Evolutionary conservation across 2,113 vertebrate genomes (phyloP).

Genomic region (Rhegmatorhina hoffmannsi): DNA sequence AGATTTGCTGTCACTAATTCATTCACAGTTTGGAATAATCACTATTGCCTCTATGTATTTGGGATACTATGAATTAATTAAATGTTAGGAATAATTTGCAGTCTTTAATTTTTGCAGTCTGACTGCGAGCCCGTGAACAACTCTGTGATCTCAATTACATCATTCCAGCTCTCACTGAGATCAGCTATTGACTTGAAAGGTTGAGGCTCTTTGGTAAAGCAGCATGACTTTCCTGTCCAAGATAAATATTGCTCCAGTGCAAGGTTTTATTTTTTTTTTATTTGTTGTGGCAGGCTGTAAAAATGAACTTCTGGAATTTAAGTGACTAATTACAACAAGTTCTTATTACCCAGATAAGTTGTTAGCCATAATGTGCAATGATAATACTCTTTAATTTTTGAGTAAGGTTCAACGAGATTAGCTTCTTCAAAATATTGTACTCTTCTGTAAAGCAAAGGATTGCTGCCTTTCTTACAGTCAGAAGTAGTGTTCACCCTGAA

Average conservation of each 20-base stretch:
- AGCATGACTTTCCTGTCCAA: conserved; percentile 57
- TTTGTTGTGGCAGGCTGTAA: conserved; percentile 9
- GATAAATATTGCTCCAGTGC: conserved; percentile 45
- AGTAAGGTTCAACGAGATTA: background rate
- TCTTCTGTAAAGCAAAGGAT: conserved; percentile 47
- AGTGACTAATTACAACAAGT: conserved; percentile 19
- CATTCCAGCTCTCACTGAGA: conserved; percentile 27
- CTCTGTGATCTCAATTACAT: conserved; percentile 49
- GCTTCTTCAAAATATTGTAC: background rate
- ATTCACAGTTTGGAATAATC: background rate
- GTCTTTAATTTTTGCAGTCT: conserved; percentile 42
- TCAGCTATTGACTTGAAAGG: conserved; percentile 47
- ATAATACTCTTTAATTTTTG: background rate
- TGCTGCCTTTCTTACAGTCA: conserved; percentile 24
- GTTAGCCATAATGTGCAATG: background rate
- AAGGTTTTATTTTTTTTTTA: conserved; percentile 35
- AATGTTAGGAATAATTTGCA: conserved; percentile 7
- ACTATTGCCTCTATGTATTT: background rate
- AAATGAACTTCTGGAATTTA: background rate
- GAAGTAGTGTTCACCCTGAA: conserved; percentile 14
- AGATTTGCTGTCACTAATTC: background rate
- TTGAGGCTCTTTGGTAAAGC: background rate
- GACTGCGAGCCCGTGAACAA: background rate
- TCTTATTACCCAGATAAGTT: background rate
- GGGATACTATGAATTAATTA: conserved; percentile 30